These are phyloP conservation scores for Rhabdophis nuchalis DNA, from an alignment of 2,797 vertebrate species.

Conservation along the genomic window DNA sequence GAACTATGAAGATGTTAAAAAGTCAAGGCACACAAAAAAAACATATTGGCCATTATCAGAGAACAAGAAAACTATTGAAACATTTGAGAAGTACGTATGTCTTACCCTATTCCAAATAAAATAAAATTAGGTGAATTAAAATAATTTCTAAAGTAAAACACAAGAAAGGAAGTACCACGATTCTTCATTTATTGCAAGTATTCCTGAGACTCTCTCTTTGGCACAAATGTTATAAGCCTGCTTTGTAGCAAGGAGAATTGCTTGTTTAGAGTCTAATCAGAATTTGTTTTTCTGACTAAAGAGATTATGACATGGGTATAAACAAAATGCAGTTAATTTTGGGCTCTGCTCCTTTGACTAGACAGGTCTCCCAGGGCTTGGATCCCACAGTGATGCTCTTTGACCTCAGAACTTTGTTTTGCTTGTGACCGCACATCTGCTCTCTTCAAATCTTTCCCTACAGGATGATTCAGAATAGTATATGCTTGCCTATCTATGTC, in stretches of 20 bases:
- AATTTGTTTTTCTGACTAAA: conserved; percentile 73
- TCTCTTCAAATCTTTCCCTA: conserved; percentile 29
- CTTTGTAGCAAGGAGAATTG: conserved; percentile 62
- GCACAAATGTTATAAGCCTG: conserved; percentile 51
- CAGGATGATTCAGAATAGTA: conserved; percentile 2
- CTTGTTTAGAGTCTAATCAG: conserved; percentile 72
- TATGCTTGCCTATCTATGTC: background rate
- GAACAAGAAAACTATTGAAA: background rate
- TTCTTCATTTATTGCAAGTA: conserved; percentile 12
- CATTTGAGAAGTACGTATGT: background rate
- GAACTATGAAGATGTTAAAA: background rate
- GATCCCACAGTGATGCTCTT: conserved; percentile 50
- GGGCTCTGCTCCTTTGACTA: conserved; percentile 63
- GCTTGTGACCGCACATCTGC: conserved; percentile 8
- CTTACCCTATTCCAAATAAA: background rate
- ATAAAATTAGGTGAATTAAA: conserved; percentile 8
- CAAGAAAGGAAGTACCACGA: conserved; percentile 1
- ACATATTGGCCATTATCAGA: background rate
- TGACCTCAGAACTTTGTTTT: conserved; percentile 34
- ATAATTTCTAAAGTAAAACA: background rate
- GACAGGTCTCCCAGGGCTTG: conserved; percentile 70
- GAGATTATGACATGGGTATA: conserved; percentile 72
- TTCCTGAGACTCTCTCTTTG: conserved; percentile 43
- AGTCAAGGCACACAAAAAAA: background rate
- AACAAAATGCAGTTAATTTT: conserved; percentile 63